Evolutionary conservation across 2,888 invertebrate genomes (phyloP).

Genomic region (Caenorhabditis wallacei): DNA sequence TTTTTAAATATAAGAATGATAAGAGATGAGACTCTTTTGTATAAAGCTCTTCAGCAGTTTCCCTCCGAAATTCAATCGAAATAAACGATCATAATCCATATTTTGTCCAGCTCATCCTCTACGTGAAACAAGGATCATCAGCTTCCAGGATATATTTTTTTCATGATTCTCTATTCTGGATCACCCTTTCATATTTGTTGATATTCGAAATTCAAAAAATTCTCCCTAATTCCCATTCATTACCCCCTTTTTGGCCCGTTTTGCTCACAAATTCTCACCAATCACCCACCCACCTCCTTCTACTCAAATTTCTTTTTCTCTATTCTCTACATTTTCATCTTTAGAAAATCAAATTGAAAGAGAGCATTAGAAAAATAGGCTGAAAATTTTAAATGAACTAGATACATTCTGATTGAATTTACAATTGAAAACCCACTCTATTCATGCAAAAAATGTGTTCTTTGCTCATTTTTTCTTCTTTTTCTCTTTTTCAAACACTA

Average conservation of each 20-base stretch:
- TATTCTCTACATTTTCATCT: background rate
- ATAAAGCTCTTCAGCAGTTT: too few species aligned
- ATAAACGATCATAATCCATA: too few species aligned
- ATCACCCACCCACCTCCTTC: conserved; percentile 22
- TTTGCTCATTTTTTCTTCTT: conserved; percentile 16
- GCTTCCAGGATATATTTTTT: too few species aligned
- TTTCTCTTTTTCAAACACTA: background rate
- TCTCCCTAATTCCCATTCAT: background rate
- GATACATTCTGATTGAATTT: conserved; percentile 26
- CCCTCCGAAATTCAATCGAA: too few species aligned
- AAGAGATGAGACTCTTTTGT: too few species aligned
- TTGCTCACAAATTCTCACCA: conserved; percentile 1
- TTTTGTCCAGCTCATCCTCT: too few species aligned
- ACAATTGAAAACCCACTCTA: conserved; percentile 12
- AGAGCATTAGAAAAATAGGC: background rate
- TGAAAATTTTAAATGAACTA: background rate
- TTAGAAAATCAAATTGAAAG: background rate
- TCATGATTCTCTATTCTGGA: too few species aligned
- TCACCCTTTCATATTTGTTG: too few species aligned
- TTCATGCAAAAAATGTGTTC: conserved; percentile 32
- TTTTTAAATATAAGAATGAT: too few species aligned
- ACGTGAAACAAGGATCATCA: too few species aligned
- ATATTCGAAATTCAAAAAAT: too few species aligned
- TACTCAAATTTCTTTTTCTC: conserved; percentile 8
- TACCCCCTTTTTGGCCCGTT: background rate